These are phyloP conservation scores for Eristalis pertinax DNA, from an alignment of 2,888 invertebrate genomes.

Conservation along the genomic window DNA sequence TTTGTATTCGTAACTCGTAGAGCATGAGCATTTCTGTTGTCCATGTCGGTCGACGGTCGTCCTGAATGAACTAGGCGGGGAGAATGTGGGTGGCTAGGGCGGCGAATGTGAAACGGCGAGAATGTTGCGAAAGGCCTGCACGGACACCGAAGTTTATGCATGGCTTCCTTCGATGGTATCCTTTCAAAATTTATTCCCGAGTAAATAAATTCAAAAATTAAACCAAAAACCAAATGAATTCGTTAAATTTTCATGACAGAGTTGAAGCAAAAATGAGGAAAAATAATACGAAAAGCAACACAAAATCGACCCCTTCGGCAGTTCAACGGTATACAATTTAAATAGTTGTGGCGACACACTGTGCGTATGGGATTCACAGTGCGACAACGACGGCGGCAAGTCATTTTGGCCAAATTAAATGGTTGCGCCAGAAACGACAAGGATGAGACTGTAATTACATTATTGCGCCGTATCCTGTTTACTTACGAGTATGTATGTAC, in stretches of 20 bases:
- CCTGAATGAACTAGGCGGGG: neutral
- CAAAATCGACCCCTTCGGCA: neutral
- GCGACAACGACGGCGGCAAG: neutral
- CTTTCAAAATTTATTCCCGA: slow-evolving; percentile 70
- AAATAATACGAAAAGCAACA: too few species aligned
- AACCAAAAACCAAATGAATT: slow-evolving; percentile 67
- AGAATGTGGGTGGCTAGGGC: neutral
- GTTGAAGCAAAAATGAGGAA: slow-evolving; percentile 48
- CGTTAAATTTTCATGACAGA: slow-evolving; percentile 62
- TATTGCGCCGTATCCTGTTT: slow-evolving; percentile 39
- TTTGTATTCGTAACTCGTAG: slow-evolving; percentile 67
- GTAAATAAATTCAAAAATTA: slow-evolving; percentile 71
- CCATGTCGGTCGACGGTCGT: slow-evolving; percentile 18
- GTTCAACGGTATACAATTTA: slow-evolving; percentile 5
- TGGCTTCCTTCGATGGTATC: slow-evolving; percentile 67
- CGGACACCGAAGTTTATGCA: slow-evolving; percentile 63
- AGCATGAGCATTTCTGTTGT: slow-evolving; percentile 46
- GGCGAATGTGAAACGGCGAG: neutral
- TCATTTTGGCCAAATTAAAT: slow-evolving; percentile 47
- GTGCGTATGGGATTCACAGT: slow-evolving; percentile 19
- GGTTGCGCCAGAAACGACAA: slow-evolving; percentile 10
- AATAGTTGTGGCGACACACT: slow-evolving; percentile 25
- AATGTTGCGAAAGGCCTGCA: slow-evolving; percentile 32
- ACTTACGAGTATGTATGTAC: neutral
- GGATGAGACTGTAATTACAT: slow-evolving; percentile 62